These are phyloP conservation scores for Solen grandis DNA, from an alignment of 1,140 invertebrate species.

Conservation along the genomic window DNA sequence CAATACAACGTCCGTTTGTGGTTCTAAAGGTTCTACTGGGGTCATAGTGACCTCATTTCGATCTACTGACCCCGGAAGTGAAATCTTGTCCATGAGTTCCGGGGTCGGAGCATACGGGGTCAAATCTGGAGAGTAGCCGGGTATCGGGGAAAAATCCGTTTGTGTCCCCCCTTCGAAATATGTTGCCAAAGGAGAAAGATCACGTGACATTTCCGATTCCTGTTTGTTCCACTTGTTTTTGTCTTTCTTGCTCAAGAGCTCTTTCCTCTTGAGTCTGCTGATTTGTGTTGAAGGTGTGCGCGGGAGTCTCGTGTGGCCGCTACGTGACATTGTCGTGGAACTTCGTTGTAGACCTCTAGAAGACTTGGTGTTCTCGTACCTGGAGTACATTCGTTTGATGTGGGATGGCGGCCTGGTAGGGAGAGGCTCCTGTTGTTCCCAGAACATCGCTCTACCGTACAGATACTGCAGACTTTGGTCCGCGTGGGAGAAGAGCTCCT, in stretches of 20 bases:
- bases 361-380: constrained; percentile 36
- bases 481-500: constrained; percentile 47
- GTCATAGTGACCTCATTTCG: background rate
- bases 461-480: constrained; percentile 62
- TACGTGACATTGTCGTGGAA: constrained; percentile 30
- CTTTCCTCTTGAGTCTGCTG: constrained; percentile 33
- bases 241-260: constrained; percentile 24
- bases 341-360: constrained; percentile 28
- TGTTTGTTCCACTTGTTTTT: constrained; percentile 9
- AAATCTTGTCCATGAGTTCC: constrained; percentile 1
- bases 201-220: background rate
- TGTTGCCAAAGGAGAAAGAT: background rate
- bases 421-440: constrained; percentile 63
- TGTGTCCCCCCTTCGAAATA: constrained; percentile 46
- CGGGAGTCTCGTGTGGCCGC: constrained; percentile 3
- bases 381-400: constrained; percentile 36
- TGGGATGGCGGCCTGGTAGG: constrained; percentile 51
- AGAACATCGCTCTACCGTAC: constrained; percentile 64
- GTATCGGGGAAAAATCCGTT: constrained; percentile 51
- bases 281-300: constrained; percentile 38
- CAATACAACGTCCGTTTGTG: background rate
- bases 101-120: background rate
- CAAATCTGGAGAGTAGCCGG: background rate
- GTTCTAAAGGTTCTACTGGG: background rate
- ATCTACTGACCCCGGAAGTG: background rate